These are phyloP conservation scores for Bradypus variegatus DNA, from an alignment of 2,797 vertebrate genomes.

Conservation along the genomic window DNA sequence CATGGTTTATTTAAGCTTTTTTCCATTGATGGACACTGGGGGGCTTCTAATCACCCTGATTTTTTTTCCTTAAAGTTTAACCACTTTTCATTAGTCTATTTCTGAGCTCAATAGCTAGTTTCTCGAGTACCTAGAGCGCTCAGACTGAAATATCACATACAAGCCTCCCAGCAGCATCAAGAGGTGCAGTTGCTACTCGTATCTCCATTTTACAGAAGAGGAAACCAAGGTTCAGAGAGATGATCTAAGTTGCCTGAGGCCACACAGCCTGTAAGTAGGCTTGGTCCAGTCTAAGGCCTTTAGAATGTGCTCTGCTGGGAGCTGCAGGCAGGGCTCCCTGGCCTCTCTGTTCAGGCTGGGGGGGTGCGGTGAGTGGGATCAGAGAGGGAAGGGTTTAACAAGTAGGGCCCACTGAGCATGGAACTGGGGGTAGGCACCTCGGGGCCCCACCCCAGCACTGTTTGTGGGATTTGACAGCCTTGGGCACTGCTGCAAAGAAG, in stretches of 20 bases:
- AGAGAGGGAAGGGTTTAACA: too few species aligned
- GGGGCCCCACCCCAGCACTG: neutral
- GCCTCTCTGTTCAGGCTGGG: neutral
- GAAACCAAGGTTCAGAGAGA: neutral
- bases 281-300: neutral
- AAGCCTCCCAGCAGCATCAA: neutral
- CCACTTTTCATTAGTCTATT: rapidly evolving
- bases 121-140: neutral
- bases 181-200: neutral
- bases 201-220: neutral
- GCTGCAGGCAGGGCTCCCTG: neutral
- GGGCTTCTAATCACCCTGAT: neutral
- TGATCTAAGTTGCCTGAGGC: neutral
- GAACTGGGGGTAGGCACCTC: too few species aligned
- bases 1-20: neutral
- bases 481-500: neutral
- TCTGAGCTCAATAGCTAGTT: neutral
- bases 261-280: neutral
- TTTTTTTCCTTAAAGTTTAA: neutral
- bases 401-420: too few species aligned
- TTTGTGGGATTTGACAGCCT: neutral
- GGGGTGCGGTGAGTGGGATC: too few species aligned
- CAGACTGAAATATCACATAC: neutral
- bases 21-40: too few species aligned
- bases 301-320: too few species aligned